These are phyloP conservation scores for Danionella cerebrum DNA, from an alignment of 2,113 vertebrate genomes.

Conservation along the genomic window DNA sequence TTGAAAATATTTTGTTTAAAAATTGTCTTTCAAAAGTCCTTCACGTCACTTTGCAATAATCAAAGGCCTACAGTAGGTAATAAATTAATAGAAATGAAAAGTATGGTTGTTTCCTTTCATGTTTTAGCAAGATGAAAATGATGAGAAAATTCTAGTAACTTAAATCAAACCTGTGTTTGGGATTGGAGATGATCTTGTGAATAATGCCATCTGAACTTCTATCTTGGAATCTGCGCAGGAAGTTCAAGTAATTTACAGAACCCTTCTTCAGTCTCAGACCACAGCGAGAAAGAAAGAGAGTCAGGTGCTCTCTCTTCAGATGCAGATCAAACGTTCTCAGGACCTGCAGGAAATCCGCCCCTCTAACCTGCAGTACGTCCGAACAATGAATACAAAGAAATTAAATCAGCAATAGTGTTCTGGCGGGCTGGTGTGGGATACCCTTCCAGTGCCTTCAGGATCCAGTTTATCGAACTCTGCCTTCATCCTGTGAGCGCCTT, in stretches of 20 bases:
- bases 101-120: no score
- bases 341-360: slow-evolving; percentile 42
- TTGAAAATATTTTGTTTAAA: no score
- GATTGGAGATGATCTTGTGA: slow-evolving; percentile 48
- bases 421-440: not conserved
- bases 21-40: no score
- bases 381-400: no score
- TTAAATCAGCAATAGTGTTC: not conserved
- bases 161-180: slow-evolving; percentile 39
- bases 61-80: no score
- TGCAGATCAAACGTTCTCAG: slow-evolving; percentile 41
- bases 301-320: slow-evolving; percentile 43
- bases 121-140: no score
- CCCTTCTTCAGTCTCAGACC: slow-evolving; percentile 36
- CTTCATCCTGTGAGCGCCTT: slow-evolving; percentile 45
- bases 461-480: slow-evolving; percentile 50
- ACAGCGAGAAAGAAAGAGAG: slow-evolving; percentile 45
- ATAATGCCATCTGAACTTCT: slow-evolving; percentile 30
- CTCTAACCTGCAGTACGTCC: slow-evolving; percentile 38
- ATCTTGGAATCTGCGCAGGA: slow-evolving; percentile 44
- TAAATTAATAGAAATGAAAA: no score
- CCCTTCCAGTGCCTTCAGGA: slow-evolving; percentile 39
- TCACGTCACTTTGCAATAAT: no score
- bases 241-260: slow-evolving; percentile 37
- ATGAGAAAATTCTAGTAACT: not conserved